phyloP scores from a whole-genome alignment of 2,888 invertebrate genomes.

The Deilephila elpenor region DNA sequence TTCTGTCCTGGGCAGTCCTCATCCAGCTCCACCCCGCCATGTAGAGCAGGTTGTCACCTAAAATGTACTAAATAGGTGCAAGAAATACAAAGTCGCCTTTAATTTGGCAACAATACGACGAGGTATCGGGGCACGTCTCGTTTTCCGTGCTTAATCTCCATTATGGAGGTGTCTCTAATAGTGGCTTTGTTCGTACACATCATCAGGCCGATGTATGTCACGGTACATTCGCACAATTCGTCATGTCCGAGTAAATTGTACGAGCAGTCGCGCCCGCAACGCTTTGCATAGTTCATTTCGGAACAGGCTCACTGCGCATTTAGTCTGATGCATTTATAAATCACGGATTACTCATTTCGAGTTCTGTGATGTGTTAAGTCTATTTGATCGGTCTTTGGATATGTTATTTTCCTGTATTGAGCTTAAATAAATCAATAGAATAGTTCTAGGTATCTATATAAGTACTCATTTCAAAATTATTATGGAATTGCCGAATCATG shows the following conservation, averaged over 20 bases:
- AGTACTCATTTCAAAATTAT: too few species aligned
- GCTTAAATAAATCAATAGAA: too few species aligned
- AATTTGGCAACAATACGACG: not conserved
- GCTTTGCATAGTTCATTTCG: conserved; percentile 7
- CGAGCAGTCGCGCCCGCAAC: conserved; percentile 1
- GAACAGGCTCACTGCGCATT: conserved; percentile 15
- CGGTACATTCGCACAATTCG: conserved; percentile 26
- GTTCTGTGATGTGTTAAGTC: not conserved
- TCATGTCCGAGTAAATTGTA: conserved; percentile 19
- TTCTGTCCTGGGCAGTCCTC: too few species aligned
- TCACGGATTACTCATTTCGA: not conserved
- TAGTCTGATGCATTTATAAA: not conserved
- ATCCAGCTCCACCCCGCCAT: too few species aligned
- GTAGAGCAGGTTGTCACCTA: too few species aligned
- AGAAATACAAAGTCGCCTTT: not conserved
- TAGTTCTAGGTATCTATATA: too few species aligned
- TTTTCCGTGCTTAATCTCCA: conserved; percentile 25
- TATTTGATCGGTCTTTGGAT: too few species aligned
- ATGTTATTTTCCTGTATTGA: too few species aligned
- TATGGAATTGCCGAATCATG: too few species aligned
- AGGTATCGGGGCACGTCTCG: conserved; percentile 10
- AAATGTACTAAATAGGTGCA: not conserved
- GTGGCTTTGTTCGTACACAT: conserved; percentile 10
- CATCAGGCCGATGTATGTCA: conserved; percentile 26
- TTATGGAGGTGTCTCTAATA: conserved; percentile 13